Conservation (phyloP, 2,113 vertebrate genomes). For the Embiotoca jacksoni region DNA sequence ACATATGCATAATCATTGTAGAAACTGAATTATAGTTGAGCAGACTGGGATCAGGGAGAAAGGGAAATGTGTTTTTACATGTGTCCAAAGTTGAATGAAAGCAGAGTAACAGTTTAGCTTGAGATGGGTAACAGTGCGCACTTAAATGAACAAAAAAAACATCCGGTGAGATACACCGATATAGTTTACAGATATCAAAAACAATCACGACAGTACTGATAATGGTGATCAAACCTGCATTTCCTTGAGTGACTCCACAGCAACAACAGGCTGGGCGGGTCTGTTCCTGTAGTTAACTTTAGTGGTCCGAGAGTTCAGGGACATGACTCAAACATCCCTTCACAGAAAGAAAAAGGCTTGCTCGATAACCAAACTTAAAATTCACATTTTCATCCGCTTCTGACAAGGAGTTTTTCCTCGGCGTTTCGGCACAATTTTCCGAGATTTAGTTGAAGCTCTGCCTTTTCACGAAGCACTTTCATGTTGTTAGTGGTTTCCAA, state of each 20-base stretch:
- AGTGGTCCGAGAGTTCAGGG: constrained; percentile 54
- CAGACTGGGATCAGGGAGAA: no score
- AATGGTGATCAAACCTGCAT: constrained; percentile 76
- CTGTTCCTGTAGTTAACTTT: constrained; percentile 77
- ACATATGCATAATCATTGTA: no score
- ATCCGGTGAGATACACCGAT: no score
- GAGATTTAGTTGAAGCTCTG: background rate
- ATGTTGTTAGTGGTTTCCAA: constrained; percentile 77
- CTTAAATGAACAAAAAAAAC: no score
- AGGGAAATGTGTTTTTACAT: no score
- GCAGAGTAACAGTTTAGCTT: no score
- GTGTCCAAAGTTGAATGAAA: no score
- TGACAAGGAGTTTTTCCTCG: background rate
- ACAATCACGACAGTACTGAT: no score
- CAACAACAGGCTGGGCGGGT: constrained; percentile 43
- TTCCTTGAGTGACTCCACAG: constrained; percentile 72
- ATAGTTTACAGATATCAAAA: no score
- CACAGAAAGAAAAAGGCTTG: background rate
- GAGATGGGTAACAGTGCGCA: no score
- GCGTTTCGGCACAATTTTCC: background rate
- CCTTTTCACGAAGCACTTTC: background rate
- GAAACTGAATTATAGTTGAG: no score
- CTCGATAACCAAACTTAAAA: background rate
- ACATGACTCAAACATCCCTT: constrained; percentile 62
- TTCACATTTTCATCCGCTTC: background rate